Evolutionary conservation across 2,888 invertebrate species (phyloP).

Genomic region (Petrolisthes manimaculis): DNA sequence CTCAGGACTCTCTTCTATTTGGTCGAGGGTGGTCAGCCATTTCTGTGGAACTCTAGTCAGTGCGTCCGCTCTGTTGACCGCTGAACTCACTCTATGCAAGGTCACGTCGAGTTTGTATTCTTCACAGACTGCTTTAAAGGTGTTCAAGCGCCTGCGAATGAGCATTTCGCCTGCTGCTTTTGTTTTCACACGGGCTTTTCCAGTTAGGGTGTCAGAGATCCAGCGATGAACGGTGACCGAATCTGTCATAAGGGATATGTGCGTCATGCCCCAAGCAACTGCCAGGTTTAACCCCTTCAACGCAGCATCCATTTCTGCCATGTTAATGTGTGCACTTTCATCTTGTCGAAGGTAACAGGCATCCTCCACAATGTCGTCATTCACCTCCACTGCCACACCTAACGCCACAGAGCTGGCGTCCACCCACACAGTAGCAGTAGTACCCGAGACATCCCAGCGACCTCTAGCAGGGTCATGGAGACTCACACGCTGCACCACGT

Average conservation of each 20-base stretch:
- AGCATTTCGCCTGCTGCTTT: background rate
- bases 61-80: conserved; percentile 28
- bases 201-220: background rate
- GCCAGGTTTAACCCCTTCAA: background rate
- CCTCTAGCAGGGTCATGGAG: conserved; percentile 8
- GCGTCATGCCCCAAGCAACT: background rate
- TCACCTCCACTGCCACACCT: background rate
- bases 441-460: background rate
- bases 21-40: conserved; percentile 16
- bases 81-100: background rate
- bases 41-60: conserved; percentile 37
- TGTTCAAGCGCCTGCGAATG: background rate
- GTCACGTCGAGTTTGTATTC: conserved; percentile 8
- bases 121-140: background rate
- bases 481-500: background rate
- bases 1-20: background rate
- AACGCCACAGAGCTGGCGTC: conserved; percentile 42
- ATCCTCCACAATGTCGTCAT: conserved; percentile 16
- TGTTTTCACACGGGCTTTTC: background rate
- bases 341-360: conserved; percentile 17
- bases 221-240: background rate
- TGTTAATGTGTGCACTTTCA: conserved; percentile 18
- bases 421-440: background rate
- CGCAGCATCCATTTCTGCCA: background rate
- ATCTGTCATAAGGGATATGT: background rate